Evolutionary conservation across 2,797 vertebrate species (phyloP).

Genomic region (Crax fasciolata): DNA sequence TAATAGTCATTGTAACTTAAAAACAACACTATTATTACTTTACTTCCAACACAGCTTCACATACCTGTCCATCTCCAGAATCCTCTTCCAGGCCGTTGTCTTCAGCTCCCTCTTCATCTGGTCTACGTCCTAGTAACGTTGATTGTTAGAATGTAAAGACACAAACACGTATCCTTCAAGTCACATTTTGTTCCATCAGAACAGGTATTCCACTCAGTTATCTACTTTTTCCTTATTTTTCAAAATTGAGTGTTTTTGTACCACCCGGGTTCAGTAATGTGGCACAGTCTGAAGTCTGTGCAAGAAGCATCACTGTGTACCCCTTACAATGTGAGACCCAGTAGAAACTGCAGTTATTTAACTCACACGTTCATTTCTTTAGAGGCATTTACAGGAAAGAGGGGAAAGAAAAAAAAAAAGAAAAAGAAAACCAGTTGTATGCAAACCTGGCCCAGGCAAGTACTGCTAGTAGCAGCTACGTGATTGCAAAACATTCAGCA

Average conservation of each 20-base stretch:
- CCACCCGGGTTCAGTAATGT: not conserved
- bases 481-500: not conserved
- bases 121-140: constrained; percentile 83
- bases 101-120: constrained; percentile 89
- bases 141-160: not conserved
- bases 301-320: not conserved
- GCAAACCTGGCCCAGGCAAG: not conserved
- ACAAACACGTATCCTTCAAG: not conserved
- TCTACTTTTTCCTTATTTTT: not conserved
- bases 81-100: constrained; percentile 92
- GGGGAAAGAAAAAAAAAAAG: not conserved
- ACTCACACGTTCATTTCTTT: not conserved
- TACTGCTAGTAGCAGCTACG: not conserved
- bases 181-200: not conserved
- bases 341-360: not conserved
- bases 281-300: not conserved
- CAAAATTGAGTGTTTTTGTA: not conserved
- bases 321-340: not conserved
- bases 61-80: constrained; percentile 90
- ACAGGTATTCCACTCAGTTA: not conserved
- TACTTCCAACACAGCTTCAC: not conserved
- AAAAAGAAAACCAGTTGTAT: not conserved
- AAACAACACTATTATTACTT: not conserved
- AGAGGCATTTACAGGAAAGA: not conserved
- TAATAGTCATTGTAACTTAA: not conserved